Evolutionary conservation across 2,888 invertebrate species (phyloP).

Genomic region (Gasteruption jaculator): DNA sequence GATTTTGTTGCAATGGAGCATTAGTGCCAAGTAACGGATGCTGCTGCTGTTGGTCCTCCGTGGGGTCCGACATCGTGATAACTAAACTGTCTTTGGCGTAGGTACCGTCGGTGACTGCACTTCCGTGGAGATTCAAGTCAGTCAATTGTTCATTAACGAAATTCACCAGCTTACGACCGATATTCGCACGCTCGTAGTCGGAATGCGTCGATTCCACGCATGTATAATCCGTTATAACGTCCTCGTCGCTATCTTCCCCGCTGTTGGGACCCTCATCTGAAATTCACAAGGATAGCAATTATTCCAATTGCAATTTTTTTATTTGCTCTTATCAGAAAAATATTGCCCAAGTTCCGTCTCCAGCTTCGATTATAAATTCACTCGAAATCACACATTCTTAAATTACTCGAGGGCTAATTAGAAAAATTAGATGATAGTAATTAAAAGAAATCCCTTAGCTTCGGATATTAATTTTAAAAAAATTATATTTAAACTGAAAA

Average conservation of each 20-base stretch:
- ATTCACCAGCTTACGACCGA: no score
- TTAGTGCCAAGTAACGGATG: slow-evolving; percentile 33
- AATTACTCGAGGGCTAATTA: neutral
- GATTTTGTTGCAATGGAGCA: slow-evolving; percentile 39
- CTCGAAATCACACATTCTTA: no score
- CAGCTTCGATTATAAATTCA: no score
- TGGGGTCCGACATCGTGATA: slow-evolving; percentile 36
- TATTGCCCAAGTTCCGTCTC: no score
- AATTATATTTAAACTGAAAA: no score
- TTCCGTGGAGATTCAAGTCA: slow-evolving; percentile 35
- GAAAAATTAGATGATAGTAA: no score
- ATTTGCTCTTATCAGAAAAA: no score
- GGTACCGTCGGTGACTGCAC: slow-evolving; percentile 30
- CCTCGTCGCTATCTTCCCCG: slow-evolving; percentile 72
- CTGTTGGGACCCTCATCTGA: slow-evolving; percentile 68
- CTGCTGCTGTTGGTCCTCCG: slow-evolving; percentile 35
- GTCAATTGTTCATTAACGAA: slow-evolving; percentile 33
- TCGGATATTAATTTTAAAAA: no score
- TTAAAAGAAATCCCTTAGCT: no score
- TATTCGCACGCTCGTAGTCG: slow-evolving; percentile 40
- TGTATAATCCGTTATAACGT: slow-evolving; percentile 76
- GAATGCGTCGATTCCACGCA: slow-evolving; percentile 50
- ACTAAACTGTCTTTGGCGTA: slow-evolving; percentile 44
- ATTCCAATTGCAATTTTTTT: neutral
- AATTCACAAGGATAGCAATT: slow-evolving; percentile 12